Evolutionary conservation across 2,797 vertebrate genomes (phyloP).

Genomic region (Lutjanus campechanus): DNA sequence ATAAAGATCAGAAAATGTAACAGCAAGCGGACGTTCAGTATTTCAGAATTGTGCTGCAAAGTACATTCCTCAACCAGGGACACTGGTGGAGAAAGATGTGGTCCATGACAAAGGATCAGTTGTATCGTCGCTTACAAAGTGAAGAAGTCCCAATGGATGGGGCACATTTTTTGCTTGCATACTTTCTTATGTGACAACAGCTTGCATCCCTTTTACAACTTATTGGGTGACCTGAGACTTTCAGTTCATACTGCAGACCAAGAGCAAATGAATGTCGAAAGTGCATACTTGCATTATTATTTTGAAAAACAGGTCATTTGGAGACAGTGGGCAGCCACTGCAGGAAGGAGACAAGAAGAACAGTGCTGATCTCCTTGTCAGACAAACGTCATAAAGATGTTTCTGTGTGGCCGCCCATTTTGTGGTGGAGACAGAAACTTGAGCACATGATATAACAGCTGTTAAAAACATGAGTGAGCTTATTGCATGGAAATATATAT

Average conservation of each 20-base stretch:
- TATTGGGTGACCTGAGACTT: neutral
- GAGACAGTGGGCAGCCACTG: conserved; percentile 14
- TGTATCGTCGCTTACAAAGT: neutral
- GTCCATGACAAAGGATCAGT: conserved; percentile 31
- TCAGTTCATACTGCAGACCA: conserved; percentile 1
- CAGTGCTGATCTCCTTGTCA: neutral
- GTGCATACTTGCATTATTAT: conserved; percentile 7
- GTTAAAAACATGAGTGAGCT: neutral
- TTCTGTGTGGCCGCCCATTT: neutral
- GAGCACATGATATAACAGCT: neutral
- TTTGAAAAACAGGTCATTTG: conserved; percentile 6
- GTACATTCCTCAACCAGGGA: conserved; percentile 23
- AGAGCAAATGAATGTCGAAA: conserved; percentile 15
- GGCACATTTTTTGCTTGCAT: conserved; percentile 15
- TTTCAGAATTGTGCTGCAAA: conserved; percentile 38
- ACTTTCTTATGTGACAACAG: conserved; percentile 14
- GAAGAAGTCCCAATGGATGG: conserved; percentile 22
- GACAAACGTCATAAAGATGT: neutral
- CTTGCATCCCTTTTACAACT: conserved; percentile 19
- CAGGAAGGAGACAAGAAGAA: conserved; percentile 8
- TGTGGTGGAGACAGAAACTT: neutral
- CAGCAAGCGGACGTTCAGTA: conserved; percentile 25
- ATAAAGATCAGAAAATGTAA: conserved; percentile 52
- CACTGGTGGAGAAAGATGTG: conserved; percentile 10
- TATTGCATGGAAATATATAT: neutral